A percentile compares a stretch with the other conserved stretches of the same genome.
Conservation (phyloP, 2,113 vertebrate species). For the Sminthopsis crassicaudata region DNA sequence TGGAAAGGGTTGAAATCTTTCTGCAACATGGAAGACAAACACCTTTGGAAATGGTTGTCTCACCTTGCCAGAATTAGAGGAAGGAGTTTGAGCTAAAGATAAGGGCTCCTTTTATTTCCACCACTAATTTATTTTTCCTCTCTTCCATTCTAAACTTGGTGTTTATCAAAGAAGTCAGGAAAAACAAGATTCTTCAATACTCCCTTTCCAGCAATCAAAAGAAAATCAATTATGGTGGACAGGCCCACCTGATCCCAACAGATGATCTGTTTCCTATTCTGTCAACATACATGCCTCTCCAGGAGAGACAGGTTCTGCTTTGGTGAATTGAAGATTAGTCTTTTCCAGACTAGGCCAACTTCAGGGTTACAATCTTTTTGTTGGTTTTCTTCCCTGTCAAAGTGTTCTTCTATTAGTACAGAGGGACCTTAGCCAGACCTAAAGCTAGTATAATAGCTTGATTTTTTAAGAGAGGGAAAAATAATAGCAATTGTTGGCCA, state of each 20-base stretch:
- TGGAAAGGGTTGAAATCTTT: background rate
- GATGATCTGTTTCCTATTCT: conserved; percentile 16
- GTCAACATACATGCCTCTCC: background rate
- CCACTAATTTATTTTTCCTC: background rate
- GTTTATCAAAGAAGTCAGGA: conserved; percentile 30
- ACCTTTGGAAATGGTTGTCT: background rate
- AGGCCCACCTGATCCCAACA: conserved; percentile 29
- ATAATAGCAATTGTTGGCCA: background rate
- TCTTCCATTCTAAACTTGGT: background rate
- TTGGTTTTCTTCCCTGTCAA: background rate
- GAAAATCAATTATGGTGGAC: conserved; percentile 50
- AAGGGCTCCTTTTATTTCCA: background rate
- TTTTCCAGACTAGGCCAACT: background rate
- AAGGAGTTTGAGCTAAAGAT: background rate
- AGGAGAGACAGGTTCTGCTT: background rate
- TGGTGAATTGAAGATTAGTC: background rate
- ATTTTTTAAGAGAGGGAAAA: background rate
- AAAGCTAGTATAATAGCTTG: background rate
- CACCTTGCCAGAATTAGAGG: background rate
- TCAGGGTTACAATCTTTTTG: background rate
- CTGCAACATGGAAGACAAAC: background rate
- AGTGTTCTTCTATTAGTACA: background rate
- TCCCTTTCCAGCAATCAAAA: conserved; percentile 41
- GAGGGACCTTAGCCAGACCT: background rate
- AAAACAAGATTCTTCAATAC: conserved; percentile 44